Base-by-base conservation (phyloP, 1,140 invertebrate species). In the Aphaenogaster floridana region DNA sequence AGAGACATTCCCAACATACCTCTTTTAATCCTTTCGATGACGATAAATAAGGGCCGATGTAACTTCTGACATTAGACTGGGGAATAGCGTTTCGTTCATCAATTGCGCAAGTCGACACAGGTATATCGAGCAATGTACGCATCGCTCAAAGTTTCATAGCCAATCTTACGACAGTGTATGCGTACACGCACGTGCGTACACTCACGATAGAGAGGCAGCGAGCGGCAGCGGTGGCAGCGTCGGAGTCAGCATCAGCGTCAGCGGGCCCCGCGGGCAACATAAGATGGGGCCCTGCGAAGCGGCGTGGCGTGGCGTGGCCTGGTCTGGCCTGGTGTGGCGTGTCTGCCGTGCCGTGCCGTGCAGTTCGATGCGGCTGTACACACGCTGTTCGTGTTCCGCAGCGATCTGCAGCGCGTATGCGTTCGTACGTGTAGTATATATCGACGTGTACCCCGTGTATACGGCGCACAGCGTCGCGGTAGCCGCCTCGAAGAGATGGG, bases 401-500 rank as follows among this genome's bases (percentile, higher is more conserved):
- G n/a, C 17, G 66, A 71, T 86, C 84, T 61, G 52, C 11, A 15
- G 15, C 50, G 45, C 50, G 52, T 78, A 79, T 59, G 63, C 79
- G 77, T 77, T 59, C 34, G 34, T 89, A 86, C 61, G 57, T 88
- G 57, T 69, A 52, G 61, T 28, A 68, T 8, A 50, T 83, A 61
- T 87, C 52, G 57, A 80, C 76, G 77, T 69, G 66, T 59, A 17
- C 21, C 21, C 6, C 77, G 48, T 72, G 54, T 63, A 39, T 50
- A 61, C 36, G 83, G 83, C 78, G 84, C 81, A 66, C 86, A 90
- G 87, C 92, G 88, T 93, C 89, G 92, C 94, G 88, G 94, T 95
- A 94, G 94, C 94, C 89, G 90, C 88, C 86, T 90, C 89, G 80
- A 87, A 86, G 91, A 95, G 95, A 95, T 95, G 94, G 93, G 94